Conservation (phyloP, 2,113 vertebrate genomes). For the Cebus imitator region DNA sequence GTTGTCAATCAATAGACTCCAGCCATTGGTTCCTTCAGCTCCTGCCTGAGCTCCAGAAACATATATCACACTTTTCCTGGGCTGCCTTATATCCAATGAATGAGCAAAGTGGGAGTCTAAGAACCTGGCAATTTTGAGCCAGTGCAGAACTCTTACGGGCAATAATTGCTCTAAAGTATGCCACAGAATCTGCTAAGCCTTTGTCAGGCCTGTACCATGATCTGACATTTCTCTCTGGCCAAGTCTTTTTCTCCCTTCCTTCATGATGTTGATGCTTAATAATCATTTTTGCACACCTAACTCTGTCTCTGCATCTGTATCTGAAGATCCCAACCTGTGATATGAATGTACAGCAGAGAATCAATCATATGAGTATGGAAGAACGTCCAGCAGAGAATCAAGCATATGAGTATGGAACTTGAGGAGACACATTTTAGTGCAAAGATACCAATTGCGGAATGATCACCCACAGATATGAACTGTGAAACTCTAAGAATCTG, state of each 20-base stretch:
- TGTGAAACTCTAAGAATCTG: background rate
- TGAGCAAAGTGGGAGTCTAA: background rate
- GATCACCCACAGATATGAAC: background rate
- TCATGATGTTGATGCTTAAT: background rate
- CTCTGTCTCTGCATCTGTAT: background rate
- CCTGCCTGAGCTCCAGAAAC: background rate
- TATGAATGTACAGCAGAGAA: background rate
- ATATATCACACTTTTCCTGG: background rate
- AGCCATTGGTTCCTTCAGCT: background rate
- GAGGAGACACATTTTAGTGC: background rate
- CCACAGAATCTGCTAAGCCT: accelerated
- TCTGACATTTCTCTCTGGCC: background rate
- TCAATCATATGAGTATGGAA: background rate
- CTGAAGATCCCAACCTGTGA: background rate
- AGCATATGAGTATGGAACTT: background rate
- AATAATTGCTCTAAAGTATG: background rate
- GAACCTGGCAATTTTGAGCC: background rate
- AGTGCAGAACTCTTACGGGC: background rate
- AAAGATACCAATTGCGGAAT: background rate
- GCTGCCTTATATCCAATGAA: background rate
- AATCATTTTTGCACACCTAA: background rate
- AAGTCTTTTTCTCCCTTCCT: background rate
- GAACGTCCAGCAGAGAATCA: background rate
- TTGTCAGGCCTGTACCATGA: background rate
- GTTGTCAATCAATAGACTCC: background rate